Base-by-base conservation (phyloP, 2,113 vertebrate genomes). In the Setophaga coronata region DNA sequence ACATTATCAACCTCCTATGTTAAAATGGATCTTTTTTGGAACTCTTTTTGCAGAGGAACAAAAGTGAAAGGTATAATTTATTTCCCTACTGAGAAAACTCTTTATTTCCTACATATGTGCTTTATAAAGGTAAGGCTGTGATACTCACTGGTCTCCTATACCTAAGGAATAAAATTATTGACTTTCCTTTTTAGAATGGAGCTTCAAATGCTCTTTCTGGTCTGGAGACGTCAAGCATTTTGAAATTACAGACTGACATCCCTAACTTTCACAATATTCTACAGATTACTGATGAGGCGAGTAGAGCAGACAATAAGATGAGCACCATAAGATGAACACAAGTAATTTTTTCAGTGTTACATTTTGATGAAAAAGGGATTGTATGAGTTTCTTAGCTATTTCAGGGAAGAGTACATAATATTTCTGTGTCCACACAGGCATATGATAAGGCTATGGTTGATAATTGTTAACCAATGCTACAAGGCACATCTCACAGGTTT, bases 1-100 rank as follows among this genome's bases (percentile, higher is more conserved):
- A 53, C 1, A 23, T 38, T 76, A 19, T 71, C 10, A 67, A 48
- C 18, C 1, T 16, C 43, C 1, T 25, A 74, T 7, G 14, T 43
- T 43, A 42, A 81, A 57, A 50, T 62, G 18, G 24, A 18, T 18
- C 5, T 48, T 69, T 69, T n/a, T 18, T 13, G 2, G 2, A 11
- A 5, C 1, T 18, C 5, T 25, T 53, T 61, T 61, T 34, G 21
- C 8, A 9, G 7, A 9, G 6, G 3, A 11, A 21, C 20, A 18
- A 24, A 48, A 28, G 2, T 29, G 12, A 45, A 10, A 23, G 8
- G 0, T 4, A 38, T 23, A 0, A 47, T 21, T 79, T 29, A 14
- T 45, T 81, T 67, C 31, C 18, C 14, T 65, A 6, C 12, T 38
- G 25, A 67, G 20, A 79, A 87, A 74, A 48, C 6, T 57, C 16